phyloP scores from a whole-genome alignment of 2,113 vertebrate species.

The Lates calcarifer region DNA sequence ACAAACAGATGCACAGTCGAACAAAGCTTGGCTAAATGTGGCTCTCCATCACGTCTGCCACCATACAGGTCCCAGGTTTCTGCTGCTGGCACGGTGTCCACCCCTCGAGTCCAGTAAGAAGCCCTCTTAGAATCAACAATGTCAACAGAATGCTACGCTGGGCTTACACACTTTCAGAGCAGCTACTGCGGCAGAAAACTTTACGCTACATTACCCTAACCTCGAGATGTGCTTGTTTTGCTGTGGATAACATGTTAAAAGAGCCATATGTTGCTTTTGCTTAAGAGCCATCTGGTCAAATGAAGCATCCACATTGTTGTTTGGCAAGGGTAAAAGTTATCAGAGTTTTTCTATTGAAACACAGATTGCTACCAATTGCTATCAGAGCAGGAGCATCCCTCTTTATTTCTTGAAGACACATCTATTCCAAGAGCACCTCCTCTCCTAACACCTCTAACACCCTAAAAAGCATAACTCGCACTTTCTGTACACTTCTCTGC shows the following conservation, averaged over 20 bases:
- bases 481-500: too few relatives aligned
- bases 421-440: too few relatives aligned
- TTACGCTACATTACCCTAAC: not conserved
- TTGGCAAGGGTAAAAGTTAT: not conserved
- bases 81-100: slow-evolving; percentile 68
- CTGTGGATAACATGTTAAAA: not conserved
- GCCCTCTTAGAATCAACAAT: slow-evolving; percentile 73
- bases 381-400: too few relatives aligned
- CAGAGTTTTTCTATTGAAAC: not conserved
- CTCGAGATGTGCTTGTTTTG: not conserved
- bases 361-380: not conserved
- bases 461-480: too few relatives aligned
- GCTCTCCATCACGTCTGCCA: slow-evolving; percentile 80
- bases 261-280: not conserved
- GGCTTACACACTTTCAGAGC: slow-evolving; percentile 56
- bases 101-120: slow-evolving; percentile 53
- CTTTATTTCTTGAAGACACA: too few relatives aligned
- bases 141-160: slow-evolving; percentile 69
- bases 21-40: slow-evolving; percentile 71
- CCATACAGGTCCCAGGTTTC: slow-evolving; percentile 62
- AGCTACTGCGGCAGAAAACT: slow-evolving; percentile 31
- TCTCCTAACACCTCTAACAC: too few relatives aligned
- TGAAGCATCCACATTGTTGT: slow-evolving; percentile 4
- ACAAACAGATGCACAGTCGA: slow-evolving; percentile 41
- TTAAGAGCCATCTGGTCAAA: slow-evolving; percentile 8